Evolutionary conservation across 2,888 invertebrate genomes (phyloP), one percentile per base, ranked within the genome.

Genomic region (Sphecodes monilicornis): DNA sequence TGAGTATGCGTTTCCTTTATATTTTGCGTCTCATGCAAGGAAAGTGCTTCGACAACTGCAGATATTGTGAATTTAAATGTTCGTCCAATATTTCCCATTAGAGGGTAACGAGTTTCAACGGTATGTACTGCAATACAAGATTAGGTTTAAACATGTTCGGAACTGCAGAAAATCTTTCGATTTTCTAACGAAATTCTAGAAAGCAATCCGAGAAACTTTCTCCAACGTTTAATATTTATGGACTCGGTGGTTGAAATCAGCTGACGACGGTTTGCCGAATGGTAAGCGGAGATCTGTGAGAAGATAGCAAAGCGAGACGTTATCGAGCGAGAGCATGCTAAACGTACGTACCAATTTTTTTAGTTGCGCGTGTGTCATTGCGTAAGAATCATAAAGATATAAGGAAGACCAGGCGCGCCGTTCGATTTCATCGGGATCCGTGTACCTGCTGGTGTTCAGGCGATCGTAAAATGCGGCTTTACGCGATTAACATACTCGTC

Each of bases 381-480:
- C 77, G 74, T 80, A 89, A 89, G 80, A 76, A 71, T 69, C 85
- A 76, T 86, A 90, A 90, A 91, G 86, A 88, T 86, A 89, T 81
- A 86, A 91, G 88, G 89, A 90, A 90, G 86, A 87, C 71, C 74
- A 71, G 60, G 46, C 75, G 66, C 43, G 72, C 84, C 80, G 84
- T 32, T 29, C 84, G 89, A 89, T 90, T 86, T 81, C 88, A 90
- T 85, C 86, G 88, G 80, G 86, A 86, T 84, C 77, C 89, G 87
- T 90, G 88, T 86, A 86, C 82, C 76, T 80, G 78, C 75, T 68
- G 16, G 87, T 76, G 82, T 88, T 90, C 87, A 86, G 74, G 43
- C 78, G 72, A 74, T 90, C 91, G 82, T 90, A 91, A 91, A 91
- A 79, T 76, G 73, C 70, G 43, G 57, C 36, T 81, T 85, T 88